Evolutionary conservation across 30 jellyfish, hydroid and myxozoan genomes (phyloP), one percentile per base, ranked within the genome.

Genomic region (Catostylus mosaicus): DNA sequence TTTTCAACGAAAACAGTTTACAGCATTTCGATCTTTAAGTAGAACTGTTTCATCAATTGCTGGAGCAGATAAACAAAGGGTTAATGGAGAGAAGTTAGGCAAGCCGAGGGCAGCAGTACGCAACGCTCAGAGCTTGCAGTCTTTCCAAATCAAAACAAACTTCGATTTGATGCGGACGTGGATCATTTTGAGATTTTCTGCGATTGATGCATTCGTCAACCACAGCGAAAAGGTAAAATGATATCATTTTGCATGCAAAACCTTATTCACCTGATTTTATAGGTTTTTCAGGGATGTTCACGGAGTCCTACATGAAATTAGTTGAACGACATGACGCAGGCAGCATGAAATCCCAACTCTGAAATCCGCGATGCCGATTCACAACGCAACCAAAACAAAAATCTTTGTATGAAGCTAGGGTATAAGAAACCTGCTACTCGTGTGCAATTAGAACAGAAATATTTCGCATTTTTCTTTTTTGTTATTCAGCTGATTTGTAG

Each of bases 211-310:
- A 0, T 86, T 86, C 23, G 96, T 86, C 33, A 82, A 75, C 62
- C 67, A 86, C 59, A 65, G 89, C 33, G 96, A 86, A 57, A 56
- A 61, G 65, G 96, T 86, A 45, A 70, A 80, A 31, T 24, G 23
- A 1, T 69, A 4, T 4, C 67, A 10, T 7, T 52, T 10, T 14
- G 6, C 29, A 7, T 52, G 23, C 26, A 7, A n/a, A 10, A 52
- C 29, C 7, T 52, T 10, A 52, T 52, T 52, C 8, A 7, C 29
- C 29, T 52, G 8, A 10, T 4, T 10, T 52, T n/a, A 20, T n/a
- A n/a, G 67, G 54, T 40, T 7, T 40, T 40, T 40, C 14, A 40
- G 14, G 54, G 54, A 7, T 14, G 54, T 7, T 40, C n/a, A n/a
- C n/a, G n/a, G n/a, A n/a, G n/a, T n/a, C n/a, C n/a, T n/a, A n/a